phyloP scores from a whole-genome alignment of 2,113 vertebrate genomes.

The Lathamus discolor region DNA sequence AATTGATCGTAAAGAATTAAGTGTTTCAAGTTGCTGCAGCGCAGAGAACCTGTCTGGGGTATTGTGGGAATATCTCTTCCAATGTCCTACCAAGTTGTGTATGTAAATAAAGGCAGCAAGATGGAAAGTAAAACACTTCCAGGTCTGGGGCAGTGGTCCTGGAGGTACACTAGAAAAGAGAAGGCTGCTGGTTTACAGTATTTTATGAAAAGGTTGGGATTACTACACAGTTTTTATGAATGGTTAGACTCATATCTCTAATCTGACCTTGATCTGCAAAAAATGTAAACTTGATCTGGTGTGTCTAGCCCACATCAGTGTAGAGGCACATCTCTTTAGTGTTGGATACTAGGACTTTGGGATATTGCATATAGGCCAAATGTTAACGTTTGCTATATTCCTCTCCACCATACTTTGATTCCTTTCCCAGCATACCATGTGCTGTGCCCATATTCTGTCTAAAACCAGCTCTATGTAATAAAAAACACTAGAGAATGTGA shows the following conservation, averaged over 20 bases:
- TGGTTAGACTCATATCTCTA: neutral
- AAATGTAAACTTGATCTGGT: neutral
- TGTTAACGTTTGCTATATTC: neutral
- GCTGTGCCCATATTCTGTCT: neutral
- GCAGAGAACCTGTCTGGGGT: neutral
- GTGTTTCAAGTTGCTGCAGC: neutral
- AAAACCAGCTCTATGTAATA: neutral
- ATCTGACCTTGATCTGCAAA: neutral
- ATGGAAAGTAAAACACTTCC: neutral
- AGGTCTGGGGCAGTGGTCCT: neutral
- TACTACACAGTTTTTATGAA: neutral
- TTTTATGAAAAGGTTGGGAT: neutral
- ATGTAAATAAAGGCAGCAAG: neutral
- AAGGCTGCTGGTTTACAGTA: neutral
- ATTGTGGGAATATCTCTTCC: neutral
- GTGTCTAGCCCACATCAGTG: neutral
- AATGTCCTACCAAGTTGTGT: neutral
- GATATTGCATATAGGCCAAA: neutral
- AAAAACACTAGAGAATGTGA: neutral
- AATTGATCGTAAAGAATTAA: neutral
- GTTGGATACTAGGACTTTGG: neutral
- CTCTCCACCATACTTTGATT: neutral
- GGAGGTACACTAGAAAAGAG: neutral
- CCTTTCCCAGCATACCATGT: neutral
- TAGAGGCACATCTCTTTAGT: neutral